phyloP scores from a whole-genome alignment of 2,113 vertebrate genomes.

The Phaetusa simplex region DNA sequence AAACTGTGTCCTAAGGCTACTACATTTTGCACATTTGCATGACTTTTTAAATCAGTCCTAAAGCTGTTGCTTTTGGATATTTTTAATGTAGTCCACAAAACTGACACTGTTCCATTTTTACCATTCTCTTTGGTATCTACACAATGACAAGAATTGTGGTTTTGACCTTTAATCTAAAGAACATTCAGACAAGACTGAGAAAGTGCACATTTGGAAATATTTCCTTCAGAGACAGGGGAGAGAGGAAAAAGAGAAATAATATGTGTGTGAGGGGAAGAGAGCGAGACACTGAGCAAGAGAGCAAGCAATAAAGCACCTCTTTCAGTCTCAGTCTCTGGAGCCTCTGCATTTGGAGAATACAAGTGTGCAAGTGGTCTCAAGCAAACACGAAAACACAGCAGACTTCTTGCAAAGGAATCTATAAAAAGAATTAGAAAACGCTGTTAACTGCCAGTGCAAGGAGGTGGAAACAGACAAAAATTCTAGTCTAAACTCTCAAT shows the following conservation, averaged over 20 bases:
- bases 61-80: conserved; percentile 43
- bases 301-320: conserved; percentile 6
- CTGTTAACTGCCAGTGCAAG: background rate
- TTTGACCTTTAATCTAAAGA: conserved; percentile 55
- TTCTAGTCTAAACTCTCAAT: background rate
- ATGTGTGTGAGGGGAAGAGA: background rate
- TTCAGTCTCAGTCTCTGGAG: background rate
- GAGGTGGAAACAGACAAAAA: background rate
- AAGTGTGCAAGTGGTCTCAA: background rate
- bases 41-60: conserved; percentile 61
- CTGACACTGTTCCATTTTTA: conserved; percentile 51
- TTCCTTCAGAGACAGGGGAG: background rate
- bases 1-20: conserved; percentile 68
- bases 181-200: conserved; percentile 19
- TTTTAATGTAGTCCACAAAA: conserved; percentile 57
- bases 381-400: background rate
- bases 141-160: conserved; percentile 34
- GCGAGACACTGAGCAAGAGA: background rate
- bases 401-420: background rate
- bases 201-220: conserved; percentile 58
- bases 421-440: background rate
- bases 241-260: background rate
- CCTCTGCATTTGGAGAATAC: background rate
- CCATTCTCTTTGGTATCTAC: conserved; percentile 18
- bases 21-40: conserved; percentile 71